These are phyloP conservation scores for Pao palembangensis DNA, from an alignment of 2,113 vertebrate species.

Conservation along the genomic window DNA sequence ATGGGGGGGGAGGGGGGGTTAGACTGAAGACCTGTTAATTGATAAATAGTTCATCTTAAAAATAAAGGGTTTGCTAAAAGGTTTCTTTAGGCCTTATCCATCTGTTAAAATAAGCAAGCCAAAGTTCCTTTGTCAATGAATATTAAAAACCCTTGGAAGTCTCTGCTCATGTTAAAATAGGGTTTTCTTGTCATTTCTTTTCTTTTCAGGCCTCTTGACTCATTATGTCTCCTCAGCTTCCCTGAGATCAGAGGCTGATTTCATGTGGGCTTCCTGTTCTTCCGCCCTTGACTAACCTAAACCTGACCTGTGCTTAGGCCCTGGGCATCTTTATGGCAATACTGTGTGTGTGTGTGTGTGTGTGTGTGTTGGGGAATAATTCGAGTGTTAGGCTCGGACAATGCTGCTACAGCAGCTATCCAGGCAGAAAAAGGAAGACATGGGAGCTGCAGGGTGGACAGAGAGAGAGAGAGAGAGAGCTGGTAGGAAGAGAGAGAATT, in stretches of 20 bases:
- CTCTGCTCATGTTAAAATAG: background rate
- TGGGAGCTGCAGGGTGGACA: constrained; percentile 42
- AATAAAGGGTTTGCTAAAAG: background rate
- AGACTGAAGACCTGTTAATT: too few relatives aligned
- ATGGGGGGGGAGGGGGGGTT: background rate
- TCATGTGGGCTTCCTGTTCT: constrained; percentile 24
- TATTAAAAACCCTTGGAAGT: background rate
- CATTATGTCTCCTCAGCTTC: constrained; percentile 11
- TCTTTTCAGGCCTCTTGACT: constrained; percentile 1
- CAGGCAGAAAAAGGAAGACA: constrained; percentile 70
- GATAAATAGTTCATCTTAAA: too few relatives aligned
- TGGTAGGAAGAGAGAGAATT: constrained; percentile 10
- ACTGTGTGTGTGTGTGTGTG: background rate
- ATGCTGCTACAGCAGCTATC: constrained; percentile 51
- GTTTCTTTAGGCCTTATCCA: background rate
- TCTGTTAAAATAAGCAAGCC: background rate
- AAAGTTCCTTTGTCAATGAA: background rate
- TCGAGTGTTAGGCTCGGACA: constrained; percentile 57
- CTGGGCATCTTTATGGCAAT: constrained; percentile 34
- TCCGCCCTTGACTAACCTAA: constrained; percentile 49
- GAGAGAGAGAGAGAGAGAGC: constrained; percentile 6
- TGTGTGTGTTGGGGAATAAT: constrained; percentile 52
- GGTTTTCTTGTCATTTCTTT: background rate
- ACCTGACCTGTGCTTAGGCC: constrained; percentile 49
- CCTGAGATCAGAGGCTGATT: constrained; percentile 18